These are phyloP conservation scores for Pelusios castaneus DNA, from an alignment of 2,113 vertebrate species.

Conservation along the genomic window DNA sequence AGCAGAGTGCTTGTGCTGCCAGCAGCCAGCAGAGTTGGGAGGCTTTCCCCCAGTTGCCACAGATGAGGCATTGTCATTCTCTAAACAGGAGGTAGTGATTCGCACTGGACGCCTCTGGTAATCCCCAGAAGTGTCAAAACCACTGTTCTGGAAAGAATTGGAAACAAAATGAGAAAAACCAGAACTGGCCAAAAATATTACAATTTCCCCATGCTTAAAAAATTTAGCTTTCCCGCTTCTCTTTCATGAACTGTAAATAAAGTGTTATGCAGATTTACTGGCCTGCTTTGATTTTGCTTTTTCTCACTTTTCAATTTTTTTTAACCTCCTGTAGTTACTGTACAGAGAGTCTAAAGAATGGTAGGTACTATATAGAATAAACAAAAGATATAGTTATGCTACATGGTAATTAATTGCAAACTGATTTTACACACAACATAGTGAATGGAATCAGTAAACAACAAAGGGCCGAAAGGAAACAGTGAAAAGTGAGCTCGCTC, in stretches of 20 bases:
- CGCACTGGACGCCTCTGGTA: not conserved
- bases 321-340: not conserved
- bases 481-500: not conserved
- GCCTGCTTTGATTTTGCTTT: not conserved
- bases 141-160: not conserved
- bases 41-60: not conserved
- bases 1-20: not conserved
- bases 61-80: not conserved
- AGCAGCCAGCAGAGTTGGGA: not conserved
- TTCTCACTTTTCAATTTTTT: too few relatives aligned
- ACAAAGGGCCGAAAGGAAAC: not conserved
- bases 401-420: not conserved
- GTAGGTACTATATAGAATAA: not conserved
- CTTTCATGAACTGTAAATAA: not conserved
- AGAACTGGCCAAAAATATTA: not conserved
- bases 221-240: not conserved
- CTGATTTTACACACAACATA: not conserved
- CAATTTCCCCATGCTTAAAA: not conserved
- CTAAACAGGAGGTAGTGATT: not conserved
- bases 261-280: not conserved
- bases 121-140: not conserved
- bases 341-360: not conserved
- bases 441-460: not conserved
- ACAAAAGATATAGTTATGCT: not conserved
- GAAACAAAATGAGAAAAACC: not conserved